Base-by-base conservation (phyloP, 2,888 invertebrate species). In the Didymodactylos carnosus region DNA sequence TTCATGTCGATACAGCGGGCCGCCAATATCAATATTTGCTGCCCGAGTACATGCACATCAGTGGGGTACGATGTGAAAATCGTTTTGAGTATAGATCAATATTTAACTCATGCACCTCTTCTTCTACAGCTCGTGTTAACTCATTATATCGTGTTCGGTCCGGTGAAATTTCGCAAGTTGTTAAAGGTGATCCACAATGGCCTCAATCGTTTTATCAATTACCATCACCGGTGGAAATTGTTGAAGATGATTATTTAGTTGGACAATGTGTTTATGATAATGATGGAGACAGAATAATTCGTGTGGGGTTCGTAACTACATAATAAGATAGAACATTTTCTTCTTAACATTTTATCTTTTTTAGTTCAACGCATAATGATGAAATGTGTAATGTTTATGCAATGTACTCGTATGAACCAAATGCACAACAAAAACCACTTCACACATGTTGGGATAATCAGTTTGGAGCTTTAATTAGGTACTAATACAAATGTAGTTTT, bases 151-250 rank as follows among this genome's bases (percentile, higher is more conserved):
- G 72, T 39, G 72, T 72, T 16, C 75, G 75, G 40, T 72, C 75
- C 75, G 39, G 69, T 23, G 75, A 78, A 39, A 83, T 81, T 80
- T 79, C 77, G 4, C 77, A 80, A 76, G 78, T 86, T 73, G 86
- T 85, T 25, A 86, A 86, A 78, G 86, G 87, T 69, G 87, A 87
- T 79, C 87, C 87, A 2, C 86, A 86, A 77, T 87, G 87, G 87
- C 87, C 87, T 1, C 87, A 87, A 81, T 84, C 75, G 11, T 75
- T 75, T 39, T 72, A 75, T 72, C 72, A 69, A 51, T 69, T 69
- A 39, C n/a, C 72, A 29, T 25, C 62, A 40, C 39, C 49, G 7
- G n/a, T 39, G 39, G 72, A 72, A 19, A 69, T 75, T 39, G 40
- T 49, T 41, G 72, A 72, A 27, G 75, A 72, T 35, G 75, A 75